These are phyloP conservation scores for Drosophila lini DNA, from an alignment of 1,140 invertebrate species.

Conservation along the genomic window DNA sequence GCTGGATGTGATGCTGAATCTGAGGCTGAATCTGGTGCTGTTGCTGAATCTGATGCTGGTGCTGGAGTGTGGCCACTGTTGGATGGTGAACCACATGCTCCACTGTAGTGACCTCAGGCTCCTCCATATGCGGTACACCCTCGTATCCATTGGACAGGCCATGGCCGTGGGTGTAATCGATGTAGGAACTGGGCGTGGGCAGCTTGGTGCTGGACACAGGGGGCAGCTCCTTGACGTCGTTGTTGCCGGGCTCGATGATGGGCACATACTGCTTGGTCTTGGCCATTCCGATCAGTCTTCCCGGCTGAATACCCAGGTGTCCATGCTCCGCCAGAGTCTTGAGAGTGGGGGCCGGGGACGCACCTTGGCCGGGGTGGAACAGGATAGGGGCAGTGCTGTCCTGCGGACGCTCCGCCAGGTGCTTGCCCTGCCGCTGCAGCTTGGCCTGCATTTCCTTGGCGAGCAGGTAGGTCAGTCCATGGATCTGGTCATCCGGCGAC, in stretches of 20 bases:
- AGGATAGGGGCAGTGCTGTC: slow-evolving; percentile 74
- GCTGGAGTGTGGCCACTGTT: slow-evolving; percentile 26
- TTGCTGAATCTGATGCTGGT: slow-evolving; percentile 4
- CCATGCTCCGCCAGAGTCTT: slow-evolving; percentile 41
- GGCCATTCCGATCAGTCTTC: slow-evolving; percentile 70
- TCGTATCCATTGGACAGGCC: slow-evolving; percentile 75
- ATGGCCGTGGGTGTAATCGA: slow-evolving; percentile 66
- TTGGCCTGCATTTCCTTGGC: slow-evolving; percentile 82
- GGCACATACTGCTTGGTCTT: slow-evolving; percentile 78
- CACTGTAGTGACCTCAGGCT: slow-evolving; percentile 43
- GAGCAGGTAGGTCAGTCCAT: slow-evolving; percentile 76
- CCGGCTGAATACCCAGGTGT: slow-evolving; percentile 56
- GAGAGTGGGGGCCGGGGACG: slow-evolving; percentile 1
- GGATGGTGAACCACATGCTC: slow-evolving; percentile 73
- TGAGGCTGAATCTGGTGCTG: slow-evolving; percentile 10
- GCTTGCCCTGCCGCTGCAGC: slow-evolving; percentile 69
- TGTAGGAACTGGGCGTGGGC: slow-evolving; percentile 66
- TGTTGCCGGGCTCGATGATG: slow-evolving; percentile 71
- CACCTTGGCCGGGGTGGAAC: slow-evolving; percentile 55
- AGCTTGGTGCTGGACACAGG: slow-evolving; percentile 27
- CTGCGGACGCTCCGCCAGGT: slow-evolving; percentile 62
- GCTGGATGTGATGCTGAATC: slow-evolving; percentile 7
- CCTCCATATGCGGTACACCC: slow-evolving; percentile 42
- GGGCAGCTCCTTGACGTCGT: slow-evolving; percentile 57
- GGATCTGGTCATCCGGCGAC: slow-evolving; percentile 81